Base-by-base conservation (phyloP, 2,888 invertebrate species). In the Caenorhabditis doughertyi region DNA sequence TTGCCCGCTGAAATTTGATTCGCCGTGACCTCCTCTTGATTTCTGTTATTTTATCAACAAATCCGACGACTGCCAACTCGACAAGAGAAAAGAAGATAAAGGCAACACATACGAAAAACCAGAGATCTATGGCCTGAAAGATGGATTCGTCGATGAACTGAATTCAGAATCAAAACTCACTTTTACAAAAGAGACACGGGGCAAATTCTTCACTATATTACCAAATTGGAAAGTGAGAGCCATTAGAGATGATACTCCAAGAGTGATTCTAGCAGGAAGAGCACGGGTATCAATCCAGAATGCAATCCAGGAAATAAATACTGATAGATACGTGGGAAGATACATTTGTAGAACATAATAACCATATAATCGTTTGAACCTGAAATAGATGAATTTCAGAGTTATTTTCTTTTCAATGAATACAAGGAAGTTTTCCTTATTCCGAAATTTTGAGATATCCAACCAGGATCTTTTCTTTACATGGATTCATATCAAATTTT, bases 271-370 rank as follows among this genome's bases (percentile, higher is more conserved):
- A 9, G 92, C 92, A 1, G 91, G 91, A 29, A 92, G 84, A n/a
- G 91, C 89, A 21, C 88, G 58, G 0, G 88, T 89, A 68, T 91
- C 91, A 56, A 91, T 88, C 90, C 90, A 91, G 73, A 91, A 91
- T 9, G 91, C 90, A 60, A 91, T 91, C 91, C 91, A 91, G 3
- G 88, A 89, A 27, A 89, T 89, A 71, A 90, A 89, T 7, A 88
- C 88, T 18, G 89, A 90, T 11, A 90, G 62, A 74, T 90, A 90
- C n/a, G 90, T 90, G 7, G 91, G 91, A 7, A 91, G 84, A 79
- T 90, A 90, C 90, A 91, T 89, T 84, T 91, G 91, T 3, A 91
- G 86, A 11, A 91, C 89, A 79, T 91, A 91, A 71, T 91, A 91
- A 21, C 91, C 91, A 79, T 91, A 90, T 5, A 91, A 83, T 35